These are phyloP conservation scores for Carassius auratus DNA, from an alignment of 2,113 vertebrate genomes.

Conservation along the genomic window DNA sequence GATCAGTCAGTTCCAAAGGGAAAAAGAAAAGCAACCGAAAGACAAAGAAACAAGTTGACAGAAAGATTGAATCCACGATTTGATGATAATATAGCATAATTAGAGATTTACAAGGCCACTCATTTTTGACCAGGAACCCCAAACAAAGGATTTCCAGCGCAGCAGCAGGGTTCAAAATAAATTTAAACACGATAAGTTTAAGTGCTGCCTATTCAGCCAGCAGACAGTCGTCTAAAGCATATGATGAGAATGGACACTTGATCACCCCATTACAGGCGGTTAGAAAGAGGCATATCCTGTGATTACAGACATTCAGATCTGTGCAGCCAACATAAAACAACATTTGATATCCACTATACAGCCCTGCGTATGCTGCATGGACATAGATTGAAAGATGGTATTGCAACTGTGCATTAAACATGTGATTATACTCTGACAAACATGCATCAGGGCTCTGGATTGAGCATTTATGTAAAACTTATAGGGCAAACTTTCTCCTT, in stretches of 20 bases:
- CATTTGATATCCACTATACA: background rate
- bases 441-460: background rate
- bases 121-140: background rate
- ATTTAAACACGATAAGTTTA: background rate
- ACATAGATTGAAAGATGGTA: background rate
- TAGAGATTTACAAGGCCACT: background rate
- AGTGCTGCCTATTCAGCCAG: background rate
- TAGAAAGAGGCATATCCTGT: background rate
- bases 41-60: background rate
- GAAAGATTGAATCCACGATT: background rate
- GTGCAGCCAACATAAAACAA: background rate
- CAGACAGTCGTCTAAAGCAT: background rate
- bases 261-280: background rate
- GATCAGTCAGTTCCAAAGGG: too few relatives aligned
- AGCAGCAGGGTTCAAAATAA: background rate
- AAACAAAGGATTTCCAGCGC: background rate
- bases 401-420: background rate
- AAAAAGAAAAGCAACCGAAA: background rate
- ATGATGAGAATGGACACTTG: constrained; percentile 2
- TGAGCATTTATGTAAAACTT: background rate
- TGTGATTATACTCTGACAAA: background rate
- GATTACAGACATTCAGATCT: background rate
- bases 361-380: background rate
- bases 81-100: background rate
- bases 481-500: background rate